Base-by-base conservation (phyloP, 2,113 vertebrate genomes). In the Stigmatopora nigra region DNA sequence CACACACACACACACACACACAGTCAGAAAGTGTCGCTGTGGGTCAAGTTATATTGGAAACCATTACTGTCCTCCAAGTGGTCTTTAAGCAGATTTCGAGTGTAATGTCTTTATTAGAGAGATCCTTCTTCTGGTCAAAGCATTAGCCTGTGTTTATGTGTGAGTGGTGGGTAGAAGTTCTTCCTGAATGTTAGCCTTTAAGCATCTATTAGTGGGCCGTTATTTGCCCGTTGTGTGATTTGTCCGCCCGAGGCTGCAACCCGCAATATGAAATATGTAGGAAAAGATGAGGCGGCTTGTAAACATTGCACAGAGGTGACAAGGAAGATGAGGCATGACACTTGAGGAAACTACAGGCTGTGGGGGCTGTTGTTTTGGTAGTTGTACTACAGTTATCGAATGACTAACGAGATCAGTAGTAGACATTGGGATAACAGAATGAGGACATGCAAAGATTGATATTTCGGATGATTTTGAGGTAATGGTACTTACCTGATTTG, bases 401-500 rank as follows among this genome's bases (percentile, higher is more conserved):
- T 64, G 63, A 74, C 16, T 65, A 16, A 67, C 6, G 3, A 48
- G 38, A 41, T 41, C 38, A 41, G 38, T 41, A 7, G 9, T 4
- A 41, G 9, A 41, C 6, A 41, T 8, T 8, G 9, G 6, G 1
- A 41, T 4, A 51, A 51, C 7, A 51, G 7, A n/a, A 51, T n/a
- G 17, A 19, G 8, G 17, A 53, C 9, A 13, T 22, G 19, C 11
- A 17, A 10, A 51, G n/a, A 3, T n/a, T 51, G 48, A 53, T 6
- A 53, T 63, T 7, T 41, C 25, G 25, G 16, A 20, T 1, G 1
- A 61, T 5, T n/a, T 19, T 36, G 36, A 31, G 25, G 46, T 19
- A 8, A 48, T 60, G n/a, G 65, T 22, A n/a, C 13, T 41, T 93
- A 98, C 96, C 94, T 94, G 85, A 94, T 77, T 36, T 95, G 94